Evolutionary conservation across 2,888 invertebrate species (phyloP), one percentile per base, ranked within the genome.

Genomic region (Hypolimnas misippus): DNA sequence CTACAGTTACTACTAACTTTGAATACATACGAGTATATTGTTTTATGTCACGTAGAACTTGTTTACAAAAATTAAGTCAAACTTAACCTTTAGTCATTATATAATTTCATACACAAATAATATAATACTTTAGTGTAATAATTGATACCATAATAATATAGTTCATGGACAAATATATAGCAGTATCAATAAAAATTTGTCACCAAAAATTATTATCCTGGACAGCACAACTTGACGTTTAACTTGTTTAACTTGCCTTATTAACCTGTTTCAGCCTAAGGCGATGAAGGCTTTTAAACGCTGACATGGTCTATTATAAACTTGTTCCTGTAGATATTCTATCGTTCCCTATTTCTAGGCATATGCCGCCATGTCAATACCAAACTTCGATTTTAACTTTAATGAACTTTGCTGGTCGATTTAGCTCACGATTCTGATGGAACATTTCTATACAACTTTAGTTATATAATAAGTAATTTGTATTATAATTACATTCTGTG

Each of bases 311-410:
- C 63, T 51, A 66, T 63, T 66, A 66, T 66, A 61, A 66, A 66
- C 60, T 66, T 63, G 61, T 57, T 57, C 51, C 54, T 46, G 60
- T 35, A 54, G 54, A 61, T 66, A 60, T 54, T 57, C 46, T 61
- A 63, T 59, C 59, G 51, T 21, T 16, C 16, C 46, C 46, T 46
- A 46, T 46, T 46, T 21, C 59, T 44, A 31, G 57, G 51, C 59
- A 52, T 49, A 53, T 53, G 57, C 57, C 57, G 51, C 57, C 74
- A 74, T 72, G 78, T 78, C 78, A 75, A 70, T 73, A 74, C 59
- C 71, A 68, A 78, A 79, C 74, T 76, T 74, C 71, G 75, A 75
- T 78, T 76, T 75, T 73, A 63, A 69, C 70, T 77, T 78, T 76
- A 79, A 82, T 80, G 76, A 76, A 80, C 75, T 81, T 76, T 74